Conservation (phyloP, 2,797 vertebrate species). For the Poeciliopsis paucimaculata region DNA sequence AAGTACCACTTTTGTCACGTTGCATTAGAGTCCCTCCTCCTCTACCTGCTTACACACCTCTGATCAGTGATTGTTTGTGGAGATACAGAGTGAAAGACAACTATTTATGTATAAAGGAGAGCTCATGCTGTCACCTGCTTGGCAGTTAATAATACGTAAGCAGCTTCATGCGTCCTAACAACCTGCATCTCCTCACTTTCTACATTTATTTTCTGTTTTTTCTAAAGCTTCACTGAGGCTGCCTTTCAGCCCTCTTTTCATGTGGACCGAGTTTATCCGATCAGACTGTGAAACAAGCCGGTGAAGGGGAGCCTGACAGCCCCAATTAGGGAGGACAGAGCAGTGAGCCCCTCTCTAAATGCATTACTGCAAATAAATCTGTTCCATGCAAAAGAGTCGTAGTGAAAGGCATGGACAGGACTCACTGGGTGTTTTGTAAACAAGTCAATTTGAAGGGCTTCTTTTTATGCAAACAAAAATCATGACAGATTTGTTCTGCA, state of each 20-base stretch:
- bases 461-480: slow-evolving; percentile 17
- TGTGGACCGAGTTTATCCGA: slow-evolving; percentile 62
- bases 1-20: slow-evolving; percentile 83
- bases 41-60: slow-evolving; percentile 69
- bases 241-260: slow-evolving; percentile 57
- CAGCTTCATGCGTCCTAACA: slow-evolving; percentile 57
- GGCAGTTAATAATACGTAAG: slow-evolving; percentile 62
- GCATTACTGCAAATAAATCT: slow-evolving; percentile 58
- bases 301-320: slow-evolving; percentile 67
- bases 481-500: slow-evolving; percentile 34
- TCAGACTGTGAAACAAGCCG: slow-evolving; percentile 67
- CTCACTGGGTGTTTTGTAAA: slow-evolving; percentile 39
- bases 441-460: slow-evolving; percentile 27
- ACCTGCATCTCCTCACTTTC: slow-evolving; percentile 42
- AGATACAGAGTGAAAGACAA: slow-evolving; percentile 73
- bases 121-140: slow-evolving; percentile 46
- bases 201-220: slow-evolving; percentile 7
- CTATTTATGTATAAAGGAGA: slow-evolving; percentile 75
- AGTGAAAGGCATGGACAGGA: slow-evolving; percentile 21
- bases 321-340: slow-evolving; percentile 69
- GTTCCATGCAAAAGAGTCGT: slow-evolving; percentile 50
- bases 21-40: slow-evolving; percentile 73
- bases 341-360: slow-evolving; percentile 49
- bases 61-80: slow-evolving; percentile 79
- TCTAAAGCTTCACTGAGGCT: slow-evolving; percentile 43